These are phyloP conservation scores for Hirtodrosophila confusa DNA, from an alignment of 2,888 invertebrate genomes.

Conservation along the genomic window DNA sequence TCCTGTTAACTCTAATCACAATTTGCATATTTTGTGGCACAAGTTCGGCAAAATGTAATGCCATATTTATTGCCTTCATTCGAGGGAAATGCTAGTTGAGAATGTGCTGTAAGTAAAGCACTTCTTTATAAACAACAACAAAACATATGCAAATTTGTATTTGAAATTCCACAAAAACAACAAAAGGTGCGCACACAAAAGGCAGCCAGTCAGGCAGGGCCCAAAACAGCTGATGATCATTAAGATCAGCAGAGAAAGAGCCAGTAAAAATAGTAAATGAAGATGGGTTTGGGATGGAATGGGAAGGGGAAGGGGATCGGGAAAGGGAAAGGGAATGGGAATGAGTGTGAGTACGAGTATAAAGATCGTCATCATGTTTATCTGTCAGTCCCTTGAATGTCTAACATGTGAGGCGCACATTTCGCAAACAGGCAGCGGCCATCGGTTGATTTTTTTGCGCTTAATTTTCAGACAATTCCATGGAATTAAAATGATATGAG, in stretches of 20 bases:
- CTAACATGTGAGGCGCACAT: constrained; percentile 73
- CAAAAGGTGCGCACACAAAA: constrained; percentile 55
- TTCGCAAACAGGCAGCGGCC: constrained; percentile 41
- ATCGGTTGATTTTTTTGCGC: constrained; percentile 35
- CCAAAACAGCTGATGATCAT: constrained; percentile 63
- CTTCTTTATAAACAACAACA: neutral
- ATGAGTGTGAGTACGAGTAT: no score
- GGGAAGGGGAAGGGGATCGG: no score
- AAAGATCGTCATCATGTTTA: constrained; percentile 41
- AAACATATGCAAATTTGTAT: constrained; percentile 34
- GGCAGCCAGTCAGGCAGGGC: neutral
- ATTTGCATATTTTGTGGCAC: constrained; percentile 50
- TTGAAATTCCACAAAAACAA: constrained; percentile 39
- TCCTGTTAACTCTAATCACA: neutral
- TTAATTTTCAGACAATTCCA: constrained; percentile 74
- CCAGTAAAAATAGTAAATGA: constrained; percentile 1
- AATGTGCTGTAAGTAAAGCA: constrained; percentile 38
- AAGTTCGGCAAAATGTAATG: constrained; percentile 65
- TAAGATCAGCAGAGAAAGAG: constrained; percentile 2
- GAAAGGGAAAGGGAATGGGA: no score
- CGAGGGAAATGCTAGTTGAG: constrained; percentile 25
- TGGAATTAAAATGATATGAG: constrained; percentile 74
- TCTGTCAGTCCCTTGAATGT: constrained; percentile 53
- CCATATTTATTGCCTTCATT: constrained; percentile 35
- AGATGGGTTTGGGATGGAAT: neutral